Conservation (phyloP, 2,888 invertebrate genomes). For the Dichetophora obliterata region DNA sequence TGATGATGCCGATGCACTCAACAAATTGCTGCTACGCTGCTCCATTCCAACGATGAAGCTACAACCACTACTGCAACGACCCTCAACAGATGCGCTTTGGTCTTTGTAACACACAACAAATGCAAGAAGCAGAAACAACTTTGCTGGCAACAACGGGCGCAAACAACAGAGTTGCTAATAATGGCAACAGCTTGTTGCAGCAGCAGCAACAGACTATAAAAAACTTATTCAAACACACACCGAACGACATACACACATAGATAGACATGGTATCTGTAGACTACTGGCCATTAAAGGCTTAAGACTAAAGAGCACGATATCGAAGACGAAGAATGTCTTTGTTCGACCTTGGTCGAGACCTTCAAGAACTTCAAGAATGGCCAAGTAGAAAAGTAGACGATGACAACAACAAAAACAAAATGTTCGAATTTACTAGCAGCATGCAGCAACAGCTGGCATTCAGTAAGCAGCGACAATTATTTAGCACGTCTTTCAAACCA, state of each 20-base stretch:
- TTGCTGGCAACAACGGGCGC: conserved; percentile 44
- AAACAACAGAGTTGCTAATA: conserved; percentile 26
- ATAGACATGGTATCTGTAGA: too few relatives aligned
- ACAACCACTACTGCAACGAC: conserved; percentile 37
- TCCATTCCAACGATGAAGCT: background rate
- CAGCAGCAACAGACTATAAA: background rate
- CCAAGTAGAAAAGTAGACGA: background rate
- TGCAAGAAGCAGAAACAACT: conserved; percentile 21
- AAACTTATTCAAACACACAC: too few relatives aligned
- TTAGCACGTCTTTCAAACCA: background rate
- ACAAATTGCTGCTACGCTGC: conserved; percentile 10
- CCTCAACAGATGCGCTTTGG: conserved; percentile 52
- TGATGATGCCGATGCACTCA: conserved; percentile 9
- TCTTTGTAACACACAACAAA: conserved; percentile 2
- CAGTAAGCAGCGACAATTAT: background rate
- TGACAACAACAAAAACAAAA: background rate
- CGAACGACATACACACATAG: too few relatives aligned
- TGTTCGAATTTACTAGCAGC: background rate
- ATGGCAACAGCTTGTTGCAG: background rate
- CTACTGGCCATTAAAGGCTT: background rate
- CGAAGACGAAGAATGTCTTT: conserved; percentile 11
- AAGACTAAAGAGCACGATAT: background rate
- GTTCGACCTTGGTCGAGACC: conserved; percentile 37
- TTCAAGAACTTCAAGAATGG: conserved; percentile 5
- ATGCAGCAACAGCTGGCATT: background rate